Conservation (phyloP, 2,888 invertebrate genomes). For the Leptinotarsa tumamoca region DNA sequence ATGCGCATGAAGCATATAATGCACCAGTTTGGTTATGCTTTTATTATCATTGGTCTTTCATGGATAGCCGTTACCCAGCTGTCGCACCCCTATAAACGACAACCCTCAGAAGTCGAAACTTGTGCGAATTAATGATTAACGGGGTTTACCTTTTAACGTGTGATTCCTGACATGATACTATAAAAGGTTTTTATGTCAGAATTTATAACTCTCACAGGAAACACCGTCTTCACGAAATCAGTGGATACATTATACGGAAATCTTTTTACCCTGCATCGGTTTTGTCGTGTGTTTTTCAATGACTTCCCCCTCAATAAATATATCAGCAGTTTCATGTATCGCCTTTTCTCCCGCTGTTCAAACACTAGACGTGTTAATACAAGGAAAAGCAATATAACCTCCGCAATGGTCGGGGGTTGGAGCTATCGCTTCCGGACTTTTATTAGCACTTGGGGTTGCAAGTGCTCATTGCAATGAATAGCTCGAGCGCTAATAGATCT, state of each 20-base stretch:
- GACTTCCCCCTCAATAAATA: constrained; percentile 44
- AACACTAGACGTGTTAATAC: constrained; percentile 56
- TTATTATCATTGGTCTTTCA: too few species aligned
- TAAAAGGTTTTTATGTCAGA: too few species aligned
- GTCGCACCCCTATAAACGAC: too few species aligned
- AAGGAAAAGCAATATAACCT: constrained; percentile 59
- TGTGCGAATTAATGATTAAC: too few species aligned
- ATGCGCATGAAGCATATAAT: too few species aligned
- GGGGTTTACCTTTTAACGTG: too few species aligned
- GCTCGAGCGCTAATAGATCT: constrained; percentile 63
- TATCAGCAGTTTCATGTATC: constrained; percentile 45
- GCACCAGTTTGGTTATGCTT: too few species aligned
- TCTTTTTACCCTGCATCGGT: neutral
- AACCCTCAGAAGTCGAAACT: too few species aligned
- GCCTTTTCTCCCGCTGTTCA: constrained; percentile 43
- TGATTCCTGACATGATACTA: too few species aligned
- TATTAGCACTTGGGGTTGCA: constrained; percentile 48
- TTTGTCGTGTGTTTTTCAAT: neutral
- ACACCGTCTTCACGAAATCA: neutral
- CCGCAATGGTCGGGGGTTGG: constrained; percentile 47
- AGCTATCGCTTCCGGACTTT: constrained; percentile 15
- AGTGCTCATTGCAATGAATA: constrained; percentile 56
- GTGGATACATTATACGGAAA: neutral
- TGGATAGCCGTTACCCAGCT: too few species aligned
- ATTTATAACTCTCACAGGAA: too few species aligned